Conservation (phyloP, 2,888 invertebrate species). For the Fragum whitleyi region DNA sequence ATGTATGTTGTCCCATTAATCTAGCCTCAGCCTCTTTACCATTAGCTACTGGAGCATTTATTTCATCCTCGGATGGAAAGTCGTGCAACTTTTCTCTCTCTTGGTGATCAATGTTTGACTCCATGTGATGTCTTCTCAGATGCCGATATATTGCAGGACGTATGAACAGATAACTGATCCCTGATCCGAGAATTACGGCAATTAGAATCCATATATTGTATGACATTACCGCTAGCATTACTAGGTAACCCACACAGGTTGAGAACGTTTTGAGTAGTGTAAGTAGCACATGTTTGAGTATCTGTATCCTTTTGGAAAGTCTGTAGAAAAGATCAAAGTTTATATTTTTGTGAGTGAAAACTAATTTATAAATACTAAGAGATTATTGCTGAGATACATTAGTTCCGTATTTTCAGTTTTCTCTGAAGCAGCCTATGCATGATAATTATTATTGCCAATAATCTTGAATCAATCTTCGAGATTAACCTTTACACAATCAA, state of each 20-base stretch:
- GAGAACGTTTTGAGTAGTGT: constrained; percentile 19
- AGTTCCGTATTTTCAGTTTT: no score
- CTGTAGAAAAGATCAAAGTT: not conserved
- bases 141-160: constrained; percentile 7
- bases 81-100: constrained; percentile 8
- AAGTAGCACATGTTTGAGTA: not conserved
- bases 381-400: no score
- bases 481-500: no score
- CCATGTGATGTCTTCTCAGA: not conserved
- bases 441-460: no score
- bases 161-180: constrained; percentile 5
- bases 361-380: no score
- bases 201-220: constrained; percentile 20
- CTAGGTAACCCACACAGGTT: not conserved
- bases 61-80: not conserved
- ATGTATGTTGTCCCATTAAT: no score
- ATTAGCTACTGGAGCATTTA: no score
- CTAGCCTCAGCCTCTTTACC: no score
- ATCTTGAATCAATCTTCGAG: no score
- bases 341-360: no score
- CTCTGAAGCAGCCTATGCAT: no score
- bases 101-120: not conserved
- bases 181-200: constrained; percentile 20
- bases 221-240: constrained; percentile 24
- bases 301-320: not conserved